phyloP scores from a whole-genome alignment of 2,888 invertebrate species.

The Hypolimnas misippus region DNA sequence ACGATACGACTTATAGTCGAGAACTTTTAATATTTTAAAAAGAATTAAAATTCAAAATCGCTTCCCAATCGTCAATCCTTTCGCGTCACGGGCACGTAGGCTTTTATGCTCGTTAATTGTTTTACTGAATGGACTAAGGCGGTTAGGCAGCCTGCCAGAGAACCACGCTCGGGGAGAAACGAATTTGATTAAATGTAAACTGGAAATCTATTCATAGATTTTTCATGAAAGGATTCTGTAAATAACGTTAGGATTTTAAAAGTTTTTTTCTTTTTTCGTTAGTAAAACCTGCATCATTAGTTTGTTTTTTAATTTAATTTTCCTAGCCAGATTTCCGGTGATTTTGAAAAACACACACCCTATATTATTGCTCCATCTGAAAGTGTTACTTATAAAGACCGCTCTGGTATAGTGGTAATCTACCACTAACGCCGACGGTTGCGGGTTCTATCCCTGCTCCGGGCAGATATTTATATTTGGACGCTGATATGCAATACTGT shows the following conservation, averaged over 20 bases:
- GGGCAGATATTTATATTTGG: too few species aligned
- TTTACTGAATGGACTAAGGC: neutral
- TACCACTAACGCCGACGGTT: too few species aligned
- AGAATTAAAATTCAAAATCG: neutral
- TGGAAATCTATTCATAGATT: neutral
- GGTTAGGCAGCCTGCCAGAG: slow-evolving; percentile 13
- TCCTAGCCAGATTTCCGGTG: too few species aligned
- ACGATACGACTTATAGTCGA: too few species aligned
- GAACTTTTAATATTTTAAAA: neutral
- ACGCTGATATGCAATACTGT: too few species aligned
- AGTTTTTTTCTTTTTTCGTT: neutral
- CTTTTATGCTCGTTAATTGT: neutral
- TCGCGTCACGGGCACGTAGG: neutral
- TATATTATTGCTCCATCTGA: too few species aligned
- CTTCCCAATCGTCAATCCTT: neutral
- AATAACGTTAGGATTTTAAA: neutral
- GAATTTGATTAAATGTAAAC: slow-evolving; percentile 2
- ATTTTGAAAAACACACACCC: too few species aligned
- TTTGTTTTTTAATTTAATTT: too few species aligned
- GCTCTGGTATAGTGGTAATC: too few species aligned
- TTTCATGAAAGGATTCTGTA: neutral
- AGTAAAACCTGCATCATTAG: too few species aligned
- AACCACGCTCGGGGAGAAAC: slow-evolving; percentile 8
- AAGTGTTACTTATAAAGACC: too few species aligned
- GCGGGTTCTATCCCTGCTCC: too few species aligned